Evolutionary conservation across 30 jellyfish, hydroid and myxozoan genomes (phyloP).

Genomic region (Morbakka virulenta): DNA sequence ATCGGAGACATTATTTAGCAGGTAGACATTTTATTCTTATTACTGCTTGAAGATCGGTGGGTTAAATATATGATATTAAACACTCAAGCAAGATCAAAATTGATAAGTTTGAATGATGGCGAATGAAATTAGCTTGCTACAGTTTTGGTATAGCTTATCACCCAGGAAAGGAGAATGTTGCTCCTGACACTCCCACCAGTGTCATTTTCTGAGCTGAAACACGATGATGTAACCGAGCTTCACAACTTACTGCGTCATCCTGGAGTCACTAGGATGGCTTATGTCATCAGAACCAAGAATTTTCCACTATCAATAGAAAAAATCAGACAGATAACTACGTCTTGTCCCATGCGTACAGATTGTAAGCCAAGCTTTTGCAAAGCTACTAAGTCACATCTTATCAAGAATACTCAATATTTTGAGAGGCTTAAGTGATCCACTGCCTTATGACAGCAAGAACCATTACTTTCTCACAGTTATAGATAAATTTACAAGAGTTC

Average conservation of each 20-base stretch:
- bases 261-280: slow-evolving; percentile 19
- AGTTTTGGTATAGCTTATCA: no score
- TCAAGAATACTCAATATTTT: no score
- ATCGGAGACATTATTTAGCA: slow-evolving; percentile 61
- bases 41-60: slow-evolving; percentile 53
- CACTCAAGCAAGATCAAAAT: slow-evolving; percentile 51
- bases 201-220: no score
- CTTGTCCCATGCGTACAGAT: slow-evolving; percentile 18
- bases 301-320: slow-evolving; percentile 33
- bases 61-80: slow-evolving; percentile 59
- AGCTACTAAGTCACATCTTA: neutral
- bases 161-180: no score
- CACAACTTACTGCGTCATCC: slow-evolving; percentile 35
- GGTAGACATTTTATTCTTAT: slow-evolving; percentile 40
- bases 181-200: no score
- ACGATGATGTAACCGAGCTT: neutral
- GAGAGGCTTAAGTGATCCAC: slow-evolving; percentile 29
- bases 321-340: neutral
- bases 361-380: slow-evolving; percentile 28
- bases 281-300: slow-evolving; percentile 4
- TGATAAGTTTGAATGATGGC: no score
- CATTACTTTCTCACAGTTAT: slow-evolving; percentile 20
- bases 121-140: no score
- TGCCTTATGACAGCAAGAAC: slow-evolving; percentile 20
- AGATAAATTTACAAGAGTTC: slow-evolving; percentile 32